A percentile compares a stretch with the other conserved stretches of the same genome.
phyloP scores from a whole-genome alignment of 2,797 vertebrate species.

The Galagoides demidoff region DNA sequence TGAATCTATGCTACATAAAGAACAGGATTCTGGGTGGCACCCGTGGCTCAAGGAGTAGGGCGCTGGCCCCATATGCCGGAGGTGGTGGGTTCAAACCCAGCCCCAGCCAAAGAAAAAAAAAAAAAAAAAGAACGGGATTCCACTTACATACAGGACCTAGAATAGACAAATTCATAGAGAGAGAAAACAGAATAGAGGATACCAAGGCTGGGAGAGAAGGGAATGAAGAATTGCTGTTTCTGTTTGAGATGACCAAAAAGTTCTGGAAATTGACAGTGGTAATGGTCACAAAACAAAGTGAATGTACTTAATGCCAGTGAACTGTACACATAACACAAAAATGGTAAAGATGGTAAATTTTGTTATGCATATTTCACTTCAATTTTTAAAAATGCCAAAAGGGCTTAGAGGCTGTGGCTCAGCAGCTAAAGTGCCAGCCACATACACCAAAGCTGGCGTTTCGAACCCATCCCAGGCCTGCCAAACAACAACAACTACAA shows the following conservation, averaged over 20 bases:
- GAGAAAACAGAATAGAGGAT: background rate
- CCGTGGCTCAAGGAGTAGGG: too few species aligned
- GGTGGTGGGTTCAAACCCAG: too few species aligned
- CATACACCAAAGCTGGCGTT: too few species aligned
- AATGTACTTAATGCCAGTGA: background rate
- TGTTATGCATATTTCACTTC: background rate
- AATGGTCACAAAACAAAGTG: background rate
- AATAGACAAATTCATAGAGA: background rate
- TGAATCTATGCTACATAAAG: background rate
- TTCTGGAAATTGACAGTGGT: background rate
- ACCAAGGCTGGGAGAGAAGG: background rate
- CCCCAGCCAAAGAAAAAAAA: too few species aligned
- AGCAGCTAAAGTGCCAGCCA: too few species aligned
- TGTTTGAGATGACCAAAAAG: background rate
- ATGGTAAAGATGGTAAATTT: conserved; percentile 18
- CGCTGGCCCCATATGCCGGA: too few species aligned
- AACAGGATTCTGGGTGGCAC: too few species aligned
- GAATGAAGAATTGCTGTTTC: background rate
- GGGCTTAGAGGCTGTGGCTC: too few species aligned
- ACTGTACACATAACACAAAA: background rate
- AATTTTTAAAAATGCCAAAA: background rate
- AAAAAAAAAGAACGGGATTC: background rate
- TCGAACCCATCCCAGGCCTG: too few species aligned
- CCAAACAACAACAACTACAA: too few species aligned
- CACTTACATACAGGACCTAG: background rate